Percentiles rank a stretch among this genome's conserved stretches.
Evolutionary conservation across 1,140 invertebrate species (phyloP).

Genomic region (Tigriopus japonicus): DNA sequence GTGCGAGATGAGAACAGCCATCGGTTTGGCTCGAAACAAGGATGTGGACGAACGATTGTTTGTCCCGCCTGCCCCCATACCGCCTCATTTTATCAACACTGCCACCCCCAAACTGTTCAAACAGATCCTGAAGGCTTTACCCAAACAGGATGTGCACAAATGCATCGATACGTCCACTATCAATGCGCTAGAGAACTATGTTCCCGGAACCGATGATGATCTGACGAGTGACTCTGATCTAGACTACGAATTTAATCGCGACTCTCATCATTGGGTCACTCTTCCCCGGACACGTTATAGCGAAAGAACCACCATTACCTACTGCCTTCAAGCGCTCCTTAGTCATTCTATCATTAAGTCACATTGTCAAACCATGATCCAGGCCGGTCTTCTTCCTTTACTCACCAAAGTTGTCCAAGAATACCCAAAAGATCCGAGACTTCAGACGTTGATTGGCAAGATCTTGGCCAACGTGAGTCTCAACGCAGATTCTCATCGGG

Average conservation of each 20-base stretch:
- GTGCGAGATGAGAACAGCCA: neutral
- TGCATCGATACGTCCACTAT: slow-evolving; percentile 1
- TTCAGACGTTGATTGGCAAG: slow-evolving; percentile 11
- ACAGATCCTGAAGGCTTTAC: neutral
- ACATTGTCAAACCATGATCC: slow-evolving; percentile 1
- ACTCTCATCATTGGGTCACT: neutral
- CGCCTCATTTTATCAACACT: neutral
- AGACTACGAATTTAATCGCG: slow-evolving; percentile 8
- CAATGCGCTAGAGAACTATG: neutral
- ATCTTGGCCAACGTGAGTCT: slow-evolving; percentile 12
- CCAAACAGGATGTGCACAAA: neutral
- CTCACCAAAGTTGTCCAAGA: neutral
- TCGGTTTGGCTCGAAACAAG: neutral
- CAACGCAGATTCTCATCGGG: neutral
- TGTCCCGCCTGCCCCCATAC: neutral
- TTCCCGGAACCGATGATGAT: neutral
- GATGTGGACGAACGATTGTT: slow-evolving; percentile 1
- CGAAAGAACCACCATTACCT: neutral
- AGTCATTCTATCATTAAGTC: slow-evolving; percentile 9
- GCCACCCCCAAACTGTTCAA: neutral
- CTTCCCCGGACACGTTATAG: neutral
- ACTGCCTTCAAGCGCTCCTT: slow-evolving; percentile 9
- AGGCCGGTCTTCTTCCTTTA: neutral
- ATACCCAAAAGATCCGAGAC: neutral
- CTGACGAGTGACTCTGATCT: slow-evolving; percentile 3